Percentiles rank a stretch among this genome's conserved stretches.
phyloP scores from a whole-genome alignment of 2,113 vertebrate genomes.

The Murina feae region DNA sequence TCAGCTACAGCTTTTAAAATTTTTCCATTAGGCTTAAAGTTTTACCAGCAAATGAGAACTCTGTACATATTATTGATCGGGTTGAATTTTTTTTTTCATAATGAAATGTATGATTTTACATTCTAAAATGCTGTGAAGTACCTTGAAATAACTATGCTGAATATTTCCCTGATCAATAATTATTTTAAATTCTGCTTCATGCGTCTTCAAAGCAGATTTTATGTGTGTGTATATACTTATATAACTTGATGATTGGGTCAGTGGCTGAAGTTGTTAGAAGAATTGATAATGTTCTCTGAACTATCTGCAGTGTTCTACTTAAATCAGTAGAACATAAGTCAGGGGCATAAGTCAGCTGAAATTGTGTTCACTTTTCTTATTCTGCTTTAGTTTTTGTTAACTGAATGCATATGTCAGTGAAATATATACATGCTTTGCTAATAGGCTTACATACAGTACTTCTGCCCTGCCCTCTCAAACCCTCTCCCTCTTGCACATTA shows the following conservation, averaged over 20 bases:
- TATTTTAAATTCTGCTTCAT: conserved; percentile 35
- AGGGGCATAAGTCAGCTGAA: conserved; percentile 60
- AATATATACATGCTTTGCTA: conserved; percentile 71
- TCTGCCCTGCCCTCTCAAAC: neutral
- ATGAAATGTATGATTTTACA: conserved; percentile 61
- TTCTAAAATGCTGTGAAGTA: conserved; percentile 42
- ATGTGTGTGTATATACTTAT: conserved; percentile 29
- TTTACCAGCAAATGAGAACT: conserved; percentile 56
- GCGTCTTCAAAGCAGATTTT: neutral
- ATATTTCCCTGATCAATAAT: conserved; percentile 53
- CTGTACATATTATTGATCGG: conserved; percentile 40
- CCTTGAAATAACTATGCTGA: conserved; percentile 62
- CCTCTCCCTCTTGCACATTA: conserved; percentile 22
- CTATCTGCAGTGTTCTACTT: conserved; percentile 41
- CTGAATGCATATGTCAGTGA: conserved; percentile 67
- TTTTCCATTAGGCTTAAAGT: conserved; percentile 4
- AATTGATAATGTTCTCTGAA: conserved; percentile 51
- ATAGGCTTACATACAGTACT: conserved; percentile 63
- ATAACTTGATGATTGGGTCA: conserved; percentile 32
- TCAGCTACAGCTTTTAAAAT: neutral
- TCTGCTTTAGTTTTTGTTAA: conserved; percentile 76
- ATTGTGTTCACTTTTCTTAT: conserved; percentile 68
- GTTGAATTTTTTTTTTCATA: conserved; percentile 52
- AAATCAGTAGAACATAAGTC: conserved; percentile 31
- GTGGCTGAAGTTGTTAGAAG: conserved; percentile 5